phyloP scores from a whole-genome alignment of 1,140 invertebrate species.

The Drosophila murphyi region DNA sequence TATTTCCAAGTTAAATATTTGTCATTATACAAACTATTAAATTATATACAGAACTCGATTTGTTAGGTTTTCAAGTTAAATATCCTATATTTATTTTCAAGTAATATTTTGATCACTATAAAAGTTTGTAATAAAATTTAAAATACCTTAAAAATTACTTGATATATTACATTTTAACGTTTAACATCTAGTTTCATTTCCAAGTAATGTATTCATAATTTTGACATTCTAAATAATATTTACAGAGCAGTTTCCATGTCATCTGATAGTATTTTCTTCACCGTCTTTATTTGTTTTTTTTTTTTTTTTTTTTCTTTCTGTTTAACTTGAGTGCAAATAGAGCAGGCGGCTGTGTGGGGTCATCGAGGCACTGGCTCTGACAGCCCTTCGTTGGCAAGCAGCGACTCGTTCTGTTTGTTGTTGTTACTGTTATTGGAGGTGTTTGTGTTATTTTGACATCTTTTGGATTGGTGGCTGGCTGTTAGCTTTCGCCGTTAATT shows the following conservation, averaged over 20 bases:
- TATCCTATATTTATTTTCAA: no score
- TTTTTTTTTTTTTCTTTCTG: slow-evolving; percentile 29
- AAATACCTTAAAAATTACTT: no score
- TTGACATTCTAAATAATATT: not conserved
- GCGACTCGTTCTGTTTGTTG: slow-evolving; percentile 28
- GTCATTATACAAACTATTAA: no score
- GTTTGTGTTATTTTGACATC: slow-evolving; percentile 83
- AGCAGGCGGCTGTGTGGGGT: slow-evolving; percentile 37
- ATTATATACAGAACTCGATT: no score
- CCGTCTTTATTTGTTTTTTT: slow-evolving; percentile 10
- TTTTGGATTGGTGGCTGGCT: slow-evolving; percentile 56
- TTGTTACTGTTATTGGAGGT: slow-evolving; percentile 53
- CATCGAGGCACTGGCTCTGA: slow-evolving; percentile 22
- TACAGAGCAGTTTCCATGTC: slow-evolving; percentile 10
- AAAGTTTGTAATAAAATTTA: no score
- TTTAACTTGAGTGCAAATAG: slow-evolving; percentile 78
- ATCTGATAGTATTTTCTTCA: not conserved
- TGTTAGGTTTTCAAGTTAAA: no score
- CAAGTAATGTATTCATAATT: no score
- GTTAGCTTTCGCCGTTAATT: slow-evolving; percentile 81
- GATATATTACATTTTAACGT: no score
- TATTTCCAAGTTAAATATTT: no score
- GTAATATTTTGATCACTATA: no score
- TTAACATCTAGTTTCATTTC: no score
- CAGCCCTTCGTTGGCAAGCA: slow-evolving; percentile 26